Evolutionary conservation across 64 coral and sea anemone species (phyloP).

Genomic region (Actinia tenebrosa): DNA sequence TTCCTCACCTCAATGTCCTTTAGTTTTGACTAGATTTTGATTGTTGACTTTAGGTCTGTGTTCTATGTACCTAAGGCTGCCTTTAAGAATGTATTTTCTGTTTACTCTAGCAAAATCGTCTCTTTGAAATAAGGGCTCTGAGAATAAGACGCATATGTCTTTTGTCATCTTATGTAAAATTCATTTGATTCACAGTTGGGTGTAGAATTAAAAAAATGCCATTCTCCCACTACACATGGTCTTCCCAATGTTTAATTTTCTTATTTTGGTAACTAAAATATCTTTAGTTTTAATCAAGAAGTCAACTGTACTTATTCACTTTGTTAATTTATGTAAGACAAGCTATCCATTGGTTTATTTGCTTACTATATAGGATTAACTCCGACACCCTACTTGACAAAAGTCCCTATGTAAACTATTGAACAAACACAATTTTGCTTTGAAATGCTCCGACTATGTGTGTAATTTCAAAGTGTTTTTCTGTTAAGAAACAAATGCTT

Average conservation of each 20-base stretch:
- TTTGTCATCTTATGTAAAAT: neutral
- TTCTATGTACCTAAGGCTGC: neutral
- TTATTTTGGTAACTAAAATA: neutral
- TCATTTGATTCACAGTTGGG: conserved; percentile 10
- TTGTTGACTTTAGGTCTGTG: conserved; percentile 7
- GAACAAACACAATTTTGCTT: neutral
- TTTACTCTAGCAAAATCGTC: neutral
- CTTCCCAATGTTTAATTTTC: conserved; percentile 3
- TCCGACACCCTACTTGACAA: neutral
- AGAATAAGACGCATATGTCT: conserved; percentile 1
- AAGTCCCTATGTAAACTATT: neutral
- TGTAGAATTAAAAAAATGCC: neutral
- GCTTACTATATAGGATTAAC: conserved; percentile 25
- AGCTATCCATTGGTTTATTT: conserved; percentile 1
- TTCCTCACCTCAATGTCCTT: neutral
- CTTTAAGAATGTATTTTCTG: conserved; percentile 8
- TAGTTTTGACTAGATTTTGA: neutral
- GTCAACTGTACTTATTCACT: neutral
- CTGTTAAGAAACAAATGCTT: conserved; percentile 24
- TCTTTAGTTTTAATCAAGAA: neutral
- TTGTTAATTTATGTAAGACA: conserved; percentile 19
- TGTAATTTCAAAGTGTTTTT: conserved; percentile 1
- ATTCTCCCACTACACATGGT: neutral
- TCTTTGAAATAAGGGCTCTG: neutral
- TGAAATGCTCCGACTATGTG: neutral